A percentile compares a stretch with the other conserved stretches of the same genome.
phyloP scores from a whole-genome alignment of 37 sponge, comb jelly and placozoan species.

The Tethya wilhelma region DNA sequence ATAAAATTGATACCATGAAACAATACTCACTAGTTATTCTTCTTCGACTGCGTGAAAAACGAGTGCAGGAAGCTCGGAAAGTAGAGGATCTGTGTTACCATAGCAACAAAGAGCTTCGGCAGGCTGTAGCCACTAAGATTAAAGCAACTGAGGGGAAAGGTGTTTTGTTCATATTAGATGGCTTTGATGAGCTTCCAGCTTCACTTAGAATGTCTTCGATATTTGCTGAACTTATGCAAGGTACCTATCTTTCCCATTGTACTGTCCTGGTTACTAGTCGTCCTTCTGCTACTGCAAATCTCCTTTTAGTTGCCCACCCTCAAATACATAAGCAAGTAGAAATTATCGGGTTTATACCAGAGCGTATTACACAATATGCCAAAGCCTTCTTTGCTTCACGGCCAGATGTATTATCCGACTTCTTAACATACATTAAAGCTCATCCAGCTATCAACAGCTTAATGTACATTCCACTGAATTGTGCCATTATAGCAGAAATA shows the following conservation, averaged over 20 bases:
- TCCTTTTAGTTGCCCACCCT: background rate
- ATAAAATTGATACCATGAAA: background rate
- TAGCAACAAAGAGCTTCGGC: background rate
- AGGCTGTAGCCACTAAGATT: constrained; percentile 18
- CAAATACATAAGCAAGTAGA: constrained; percentile 28
- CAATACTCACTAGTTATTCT: constrained; percentile 19
- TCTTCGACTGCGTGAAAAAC: constrained; percentile 16
- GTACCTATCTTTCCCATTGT: constrained; percentile 5
- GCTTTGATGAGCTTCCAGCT: constrained; percentile 52
- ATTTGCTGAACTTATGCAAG: background rate
- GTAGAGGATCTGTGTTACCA: constrained; percentile 4
- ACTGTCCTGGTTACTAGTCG: constrained; percentile 24
- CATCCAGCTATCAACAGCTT: constrained; percentile 42
- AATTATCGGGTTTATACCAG: constrained; percentile 34
- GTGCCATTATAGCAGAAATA: constrained; percentile 37
- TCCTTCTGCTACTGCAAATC: constrained; percentile 13
- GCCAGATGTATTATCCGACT: background rate
- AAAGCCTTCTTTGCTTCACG: constrained; percentile 4
- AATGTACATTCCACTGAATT: constrained; percentile 54
- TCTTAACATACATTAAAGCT: constrained; percentile 20
- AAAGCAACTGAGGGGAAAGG: constrained; percentile 12
- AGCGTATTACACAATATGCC: constrained; percentile 22
- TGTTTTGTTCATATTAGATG: constrained; percentile 38
- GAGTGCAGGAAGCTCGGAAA: constrained; percentile 6
- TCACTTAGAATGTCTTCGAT: background rate